Evolutionary conservation across 2,113 vertebrate genomes (phyloP).

Genomic region (Caretta caretta): DNA sequence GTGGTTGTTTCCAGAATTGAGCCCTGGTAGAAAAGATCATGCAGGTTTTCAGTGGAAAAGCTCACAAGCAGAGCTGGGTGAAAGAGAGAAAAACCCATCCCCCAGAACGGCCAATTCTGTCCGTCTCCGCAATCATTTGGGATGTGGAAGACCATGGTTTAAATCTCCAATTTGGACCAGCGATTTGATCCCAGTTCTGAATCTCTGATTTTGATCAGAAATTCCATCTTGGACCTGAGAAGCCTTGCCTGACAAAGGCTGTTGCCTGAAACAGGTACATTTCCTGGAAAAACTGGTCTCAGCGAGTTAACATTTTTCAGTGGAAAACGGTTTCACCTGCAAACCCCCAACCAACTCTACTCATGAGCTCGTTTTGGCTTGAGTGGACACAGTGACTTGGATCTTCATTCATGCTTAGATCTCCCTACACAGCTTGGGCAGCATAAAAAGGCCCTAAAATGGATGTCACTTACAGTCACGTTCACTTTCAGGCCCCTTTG

Average conservation of each 20-base stretch:
- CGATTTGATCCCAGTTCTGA: background rate
- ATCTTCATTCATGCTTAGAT: background rate
- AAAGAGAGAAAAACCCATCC: background rate
- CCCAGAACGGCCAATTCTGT: background rate
- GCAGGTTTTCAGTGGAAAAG: background rate
- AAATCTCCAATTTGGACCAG: background rate
- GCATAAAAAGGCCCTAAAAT: background rate
- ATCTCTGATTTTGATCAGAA: background rate
- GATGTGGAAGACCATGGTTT: background rate
- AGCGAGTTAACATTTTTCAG: background rate
- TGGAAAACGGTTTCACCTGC: background rate
- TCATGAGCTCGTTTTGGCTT: background rate
- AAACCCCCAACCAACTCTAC: background rate
- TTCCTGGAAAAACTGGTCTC: background rate
- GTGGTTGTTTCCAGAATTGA: background rate
- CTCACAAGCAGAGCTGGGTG: background rate
- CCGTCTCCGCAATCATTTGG: too few species aligned
- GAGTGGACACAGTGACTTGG: background rate
- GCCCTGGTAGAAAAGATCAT: background rate
- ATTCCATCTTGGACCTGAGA: background rate
- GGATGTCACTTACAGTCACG: background rate
- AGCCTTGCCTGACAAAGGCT: background rate
- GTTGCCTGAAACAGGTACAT: background rate
- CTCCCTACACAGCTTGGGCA: too few species aligned
- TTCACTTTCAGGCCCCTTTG: background rate